Base-by-base conservation (phyloP, 2,113 vertebrate species). In the Carassius gibelio region DNA sequence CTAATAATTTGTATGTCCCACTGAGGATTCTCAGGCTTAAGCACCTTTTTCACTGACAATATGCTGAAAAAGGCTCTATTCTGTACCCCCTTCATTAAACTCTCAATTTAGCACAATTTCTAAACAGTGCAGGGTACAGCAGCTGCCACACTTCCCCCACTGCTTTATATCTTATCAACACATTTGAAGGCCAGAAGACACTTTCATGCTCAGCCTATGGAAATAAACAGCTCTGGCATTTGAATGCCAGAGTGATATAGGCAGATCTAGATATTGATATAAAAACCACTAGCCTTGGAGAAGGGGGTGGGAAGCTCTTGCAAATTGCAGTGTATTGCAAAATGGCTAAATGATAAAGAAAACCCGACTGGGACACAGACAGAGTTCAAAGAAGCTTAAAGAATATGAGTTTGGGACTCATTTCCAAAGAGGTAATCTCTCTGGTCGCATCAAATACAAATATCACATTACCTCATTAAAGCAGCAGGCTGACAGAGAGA, bases 221-320 rank as follows among this genome's bases (percentile, higher is more conserved):
- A 82, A 82, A 82, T 72, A 15, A 72, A 42, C 68, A 15, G 30
- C 81, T 38, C 21, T 82, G 64, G 50, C 68, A 82, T 72, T 82
- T 82, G 81, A 82, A 82, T 82, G 81, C 42, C 81, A 82, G 50
- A 30, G 48, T 72, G 19, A 71, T 72, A 82, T 82, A 57, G 66
- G 68, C 11, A 71, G 68, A 82, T 82, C 13, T 17, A 2, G 10
- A 82, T 82, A 21, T 17, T 1, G 10, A 82, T 69, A 72, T 82
- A 82, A 59, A 71, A 66, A 23, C 7, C 66, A 10, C 30, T 69
- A 57, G 66, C 81, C 81, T 72, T 55, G 68, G 23, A 69, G 23
- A 52, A 34, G 45, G 45, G 64, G 14, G 45, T 3, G 38, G 62
- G 68, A 38, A 36, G 30, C 11, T 36, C 34, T 52, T 13, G 81